These are phyloP conservation scores for Xylophagus ater DNA, from an alignment of 2,888 invertebrate species.

Conservation along the genomic window DNA sequence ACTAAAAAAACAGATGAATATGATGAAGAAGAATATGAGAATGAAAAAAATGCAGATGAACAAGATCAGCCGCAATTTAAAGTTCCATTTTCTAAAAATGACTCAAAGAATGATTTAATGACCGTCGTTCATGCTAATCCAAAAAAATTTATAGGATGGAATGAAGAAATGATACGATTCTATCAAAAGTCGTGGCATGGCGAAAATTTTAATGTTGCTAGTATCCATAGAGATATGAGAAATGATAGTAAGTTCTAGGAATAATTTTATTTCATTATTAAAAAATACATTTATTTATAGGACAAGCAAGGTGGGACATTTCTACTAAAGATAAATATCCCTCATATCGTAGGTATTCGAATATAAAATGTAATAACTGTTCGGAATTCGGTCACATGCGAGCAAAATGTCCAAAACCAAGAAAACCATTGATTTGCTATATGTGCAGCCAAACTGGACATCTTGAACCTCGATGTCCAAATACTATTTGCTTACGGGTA, in stretches of 20 bases:
- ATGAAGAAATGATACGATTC: conserved; percentile 48
- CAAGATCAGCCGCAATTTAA: too few species aligned
- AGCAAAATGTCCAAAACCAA: conserved; percentile 46
- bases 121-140: conserved; percentile 5
- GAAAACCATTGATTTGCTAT: conserved; percentile 46
- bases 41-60: too few species aligned
- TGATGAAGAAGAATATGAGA: conserved; percentile 3
- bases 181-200: conserved; percentile 56
- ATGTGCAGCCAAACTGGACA: conserved; percentile 58
- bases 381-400: conserved; percentile 52
- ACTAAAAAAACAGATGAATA: too few species aligned
- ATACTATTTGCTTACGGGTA: conserved; percentile 59
- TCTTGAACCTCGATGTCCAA: conserved; percentile 53
- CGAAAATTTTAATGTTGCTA: conserved; percentile 48
- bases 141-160: conserved; percentile 32
- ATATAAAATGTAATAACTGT: conserved; percentile 51
- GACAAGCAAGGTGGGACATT: conserved; percentile 31
- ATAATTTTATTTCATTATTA: too few species aligned
- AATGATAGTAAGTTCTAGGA: conserved; percentile 46
- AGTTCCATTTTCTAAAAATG: too few species aligned
- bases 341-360: conserved; percentile 21
- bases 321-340: conserved; percentile 28
- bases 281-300: too few species aligned
- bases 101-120: too few species aligned
- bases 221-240: conserved; percentile 52